Conservation (phyloP, 2,797 vertebrate species). For the Borostomias antarcticus region DNA sequence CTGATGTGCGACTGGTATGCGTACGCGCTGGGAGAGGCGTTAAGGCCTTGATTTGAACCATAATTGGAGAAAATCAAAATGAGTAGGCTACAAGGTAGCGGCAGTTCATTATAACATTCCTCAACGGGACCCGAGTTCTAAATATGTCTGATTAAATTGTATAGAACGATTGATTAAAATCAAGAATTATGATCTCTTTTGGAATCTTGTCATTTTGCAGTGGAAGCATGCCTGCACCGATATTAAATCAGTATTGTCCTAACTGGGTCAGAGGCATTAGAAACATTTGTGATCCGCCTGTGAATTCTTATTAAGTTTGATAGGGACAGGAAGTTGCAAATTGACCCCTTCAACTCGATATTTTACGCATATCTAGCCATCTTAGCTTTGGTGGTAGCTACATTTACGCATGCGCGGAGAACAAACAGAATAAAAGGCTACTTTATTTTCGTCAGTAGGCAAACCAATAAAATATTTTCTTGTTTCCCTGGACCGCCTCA, state of each 20-base stretch:
- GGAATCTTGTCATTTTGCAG: slow-evolving; percentile 16
- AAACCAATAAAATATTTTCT: not conserved
- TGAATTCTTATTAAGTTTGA: not conserved
- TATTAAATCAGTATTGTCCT: slow-evolving; percentile 21
- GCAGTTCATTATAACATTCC: no score
- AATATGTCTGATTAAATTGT: no score
- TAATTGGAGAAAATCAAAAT: no score
- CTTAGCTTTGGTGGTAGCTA: not conserved
- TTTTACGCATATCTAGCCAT: not conserved
- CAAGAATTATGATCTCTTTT: slow-evolving; percentile 2
- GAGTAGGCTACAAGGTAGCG: no score
- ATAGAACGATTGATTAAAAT: slow-evolving; percentile 15
- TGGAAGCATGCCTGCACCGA: slow-evolving; percentile 15
- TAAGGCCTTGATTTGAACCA: no score
- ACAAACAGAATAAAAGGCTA: no score
- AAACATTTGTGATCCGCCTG: slow-evolving; percentile 10
- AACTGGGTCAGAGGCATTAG: not conserved
- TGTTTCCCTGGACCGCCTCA: not conserved
- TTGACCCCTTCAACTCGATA: slow-evolving; percentile 6
- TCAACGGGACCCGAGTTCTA: no score
- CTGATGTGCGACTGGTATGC: slow-evolving; percentile 67
- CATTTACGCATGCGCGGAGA: not conserved
- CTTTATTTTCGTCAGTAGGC: not conserved
- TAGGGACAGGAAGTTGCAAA: not conserved
- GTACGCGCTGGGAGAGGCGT: slow-evolving; percentile 27